Percentiles rank a stretch among this genome's conserved stretches.
phyloP scores from a whole-genome alignment of 2,797 vertebrate genomes.

The Anisognathus igniventris region DNA sequence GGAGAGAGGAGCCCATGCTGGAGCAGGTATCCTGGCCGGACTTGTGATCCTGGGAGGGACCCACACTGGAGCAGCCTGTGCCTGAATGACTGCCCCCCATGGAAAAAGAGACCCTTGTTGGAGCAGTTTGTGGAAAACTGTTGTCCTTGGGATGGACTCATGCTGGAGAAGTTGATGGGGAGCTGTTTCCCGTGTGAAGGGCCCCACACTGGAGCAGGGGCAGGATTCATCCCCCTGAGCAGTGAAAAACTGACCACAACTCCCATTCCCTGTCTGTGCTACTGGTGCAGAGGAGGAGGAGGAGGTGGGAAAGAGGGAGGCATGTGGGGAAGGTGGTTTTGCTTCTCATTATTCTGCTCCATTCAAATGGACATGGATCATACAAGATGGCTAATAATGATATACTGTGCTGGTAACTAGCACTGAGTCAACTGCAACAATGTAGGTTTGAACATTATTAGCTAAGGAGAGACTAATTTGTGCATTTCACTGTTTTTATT shows the following conservation, averaged over 20 bases:
- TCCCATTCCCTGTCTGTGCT: not conserved
- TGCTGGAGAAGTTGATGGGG: not conserved
- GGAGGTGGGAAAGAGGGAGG: not conserved
- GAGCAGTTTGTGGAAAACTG: not conserved
- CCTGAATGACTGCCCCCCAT: not conserved
- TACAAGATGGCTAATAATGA: not conserved
- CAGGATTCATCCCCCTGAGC: not conserved
- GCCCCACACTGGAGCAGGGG: not conserved
- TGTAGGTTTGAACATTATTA: not conserved
- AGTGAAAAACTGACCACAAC: rapidly evolving
- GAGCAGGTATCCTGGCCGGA: not conserved
- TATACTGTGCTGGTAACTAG: not conserved
- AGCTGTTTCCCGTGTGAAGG: rapidly evolving
- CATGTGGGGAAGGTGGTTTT: not conserved
- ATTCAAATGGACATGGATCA: not conserved
- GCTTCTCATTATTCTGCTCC: not conserved
- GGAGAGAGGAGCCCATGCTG: not conserved
- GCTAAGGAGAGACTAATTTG: not conserved
- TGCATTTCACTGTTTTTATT: not conserved
- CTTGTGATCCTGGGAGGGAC: not conserved
- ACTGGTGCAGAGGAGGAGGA: not conserved
- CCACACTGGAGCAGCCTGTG: not conserved
- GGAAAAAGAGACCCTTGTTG: not conserved
- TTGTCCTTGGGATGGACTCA: not conserved
- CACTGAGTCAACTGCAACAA: not conserved